These are phyloP conservation scores for Trichonephila clavata DNA, from an alignment of 1,140 invertebrate genomes.

Conservation along the genomic window DNA sequence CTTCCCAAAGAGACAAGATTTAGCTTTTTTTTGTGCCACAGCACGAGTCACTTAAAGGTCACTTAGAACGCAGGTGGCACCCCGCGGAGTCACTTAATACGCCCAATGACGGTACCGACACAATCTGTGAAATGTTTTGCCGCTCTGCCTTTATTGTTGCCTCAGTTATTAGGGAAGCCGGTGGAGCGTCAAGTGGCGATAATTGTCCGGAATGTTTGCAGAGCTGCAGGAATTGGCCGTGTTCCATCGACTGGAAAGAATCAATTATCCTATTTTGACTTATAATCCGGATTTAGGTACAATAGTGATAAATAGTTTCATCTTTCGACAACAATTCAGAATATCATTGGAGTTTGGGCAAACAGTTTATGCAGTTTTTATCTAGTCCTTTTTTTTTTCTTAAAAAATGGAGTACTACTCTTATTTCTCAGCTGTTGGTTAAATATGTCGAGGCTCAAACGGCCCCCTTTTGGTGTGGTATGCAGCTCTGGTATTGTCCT, in stretches of 20 bases:
- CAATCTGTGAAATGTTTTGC: conserved; percentile 17
- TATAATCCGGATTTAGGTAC: neutral
- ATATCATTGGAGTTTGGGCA: neutral
- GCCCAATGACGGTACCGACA: conserved; percentile 36
- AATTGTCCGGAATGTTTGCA: conserved; percentile 8
- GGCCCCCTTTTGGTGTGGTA: too few relatives aligned
- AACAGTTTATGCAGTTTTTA: neutral
- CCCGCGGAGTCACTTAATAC: conserved; percentile 1
- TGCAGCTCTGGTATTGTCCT: too few relatives aligned
- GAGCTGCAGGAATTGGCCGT: neutral
- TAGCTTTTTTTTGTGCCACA: conserved; percentile 7
- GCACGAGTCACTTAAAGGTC: conserved; percentile 25
- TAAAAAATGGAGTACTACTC: too few relatives aligned
- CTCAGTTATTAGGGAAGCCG: neutral
- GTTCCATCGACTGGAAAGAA: neutral
- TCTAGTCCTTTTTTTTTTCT: neutral
- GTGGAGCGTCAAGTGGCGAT: neutral
- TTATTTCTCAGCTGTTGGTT: too few relatives aligned
- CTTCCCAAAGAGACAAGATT: neutral
- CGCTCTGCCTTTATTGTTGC: neutral
- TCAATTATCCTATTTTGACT: neutral
- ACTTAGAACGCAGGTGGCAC: neutral
- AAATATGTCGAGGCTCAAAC: too few relatives aligned
- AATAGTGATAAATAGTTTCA: neutral
- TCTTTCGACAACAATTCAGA: neutral